Percentiles rank a stretch among this genome's conserved stretches.
Evolutionary conservation across 2,888 invertebrate genomes (phyloP).

Genomic region (Neoscelio sp.): DNA sequence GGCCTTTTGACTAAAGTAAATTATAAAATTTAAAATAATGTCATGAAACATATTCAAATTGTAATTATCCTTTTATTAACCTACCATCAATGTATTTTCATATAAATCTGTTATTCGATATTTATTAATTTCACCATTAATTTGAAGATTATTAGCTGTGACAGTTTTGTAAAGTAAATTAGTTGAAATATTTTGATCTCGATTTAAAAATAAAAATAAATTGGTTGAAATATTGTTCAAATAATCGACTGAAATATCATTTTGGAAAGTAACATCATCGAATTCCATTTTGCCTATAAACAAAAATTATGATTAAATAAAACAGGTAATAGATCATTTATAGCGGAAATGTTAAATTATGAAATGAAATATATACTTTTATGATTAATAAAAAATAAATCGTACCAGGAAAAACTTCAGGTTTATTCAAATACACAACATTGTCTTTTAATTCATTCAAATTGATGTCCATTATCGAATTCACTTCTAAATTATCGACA

Average conservation of each 20-base stretch:
- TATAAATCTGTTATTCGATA: constrained; percentile 7
- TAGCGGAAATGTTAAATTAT: too few species aligned
- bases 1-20: constrained; percentile 7
- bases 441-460: constrained; percentile 7
- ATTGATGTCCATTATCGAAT: constrained; percentile 22
- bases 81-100: constrained; percentile 25
- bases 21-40: not conserved
- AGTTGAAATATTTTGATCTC: not conserved
- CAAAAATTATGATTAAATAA: constrained; percentile 2
- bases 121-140: constrained; percentile 11
- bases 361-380: too few species aligned
- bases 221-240: constrained; percentile 5
- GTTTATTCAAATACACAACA: constrained; percentile 16
- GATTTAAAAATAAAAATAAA: not conserved
- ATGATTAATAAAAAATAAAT: not conserved
- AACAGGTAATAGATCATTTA: not conserved
- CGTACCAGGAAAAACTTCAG: not conserved
- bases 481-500: not conserved
- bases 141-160: not conserved
- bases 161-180: not conserved
- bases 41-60: not conserved
- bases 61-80: not conserved
- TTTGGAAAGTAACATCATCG: not conserved
- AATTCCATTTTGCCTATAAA: constrained; percentile 26
- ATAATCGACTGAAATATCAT: constrained; percentile 14